phyloP scores from a whole-genome alignment of 2,888 invertebrate species.

The Chaitophorus viminalis region DNA sequence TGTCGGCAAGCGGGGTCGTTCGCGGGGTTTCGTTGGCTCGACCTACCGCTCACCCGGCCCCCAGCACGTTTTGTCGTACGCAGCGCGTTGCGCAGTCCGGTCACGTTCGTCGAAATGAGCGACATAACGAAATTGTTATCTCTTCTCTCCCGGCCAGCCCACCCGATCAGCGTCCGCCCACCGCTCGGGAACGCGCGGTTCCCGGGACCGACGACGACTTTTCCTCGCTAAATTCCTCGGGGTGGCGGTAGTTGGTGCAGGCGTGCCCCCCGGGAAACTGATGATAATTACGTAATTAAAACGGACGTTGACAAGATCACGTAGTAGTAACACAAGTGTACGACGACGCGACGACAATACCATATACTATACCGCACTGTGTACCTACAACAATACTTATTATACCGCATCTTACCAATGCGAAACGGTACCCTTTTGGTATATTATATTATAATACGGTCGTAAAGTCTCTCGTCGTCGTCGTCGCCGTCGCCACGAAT shows the following conservation, averaged over 20 bases:
- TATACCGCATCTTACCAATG: no score
- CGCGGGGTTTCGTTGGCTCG: slow-evolving; percentile 14
- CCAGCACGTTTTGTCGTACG: slow-evolving; percentile 26
- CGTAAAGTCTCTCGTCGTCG: neutral
- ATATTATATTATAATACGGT: neutral
- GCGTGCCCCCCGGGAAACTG: neutral
- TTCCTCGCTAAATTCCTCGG: neutral
- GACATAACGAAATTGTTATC: slow-evolving; percentile 61
- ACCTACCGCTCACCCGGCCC: neutral
- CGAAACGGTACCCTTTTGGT: neutral
- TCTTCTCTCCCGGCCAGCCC: slow-evolving; percentile 6
- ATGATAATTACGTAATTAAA: slow-evolving; percentile 52
- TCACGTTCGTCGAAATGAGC: slow-evolving; percentile 58
- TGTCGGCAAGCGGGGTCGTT: neutral
- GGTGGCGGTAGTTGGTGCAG: neutral
- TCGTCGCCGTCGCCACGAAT: neutral
- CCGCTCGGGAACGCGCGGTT: neutral
- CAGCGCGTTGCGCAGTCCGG: slow-evolving; percentile 31
- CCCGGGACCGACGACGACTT: neutral
- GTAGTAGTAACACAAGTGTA: neutral
- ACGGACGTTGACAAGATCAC: slow-evolving; percentile 45
- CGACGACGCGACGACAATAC: neutral
- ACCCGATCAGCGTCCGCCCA: neutral
- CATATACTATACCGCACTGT: neutral
- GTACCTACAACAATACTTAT: no score